Evolutionary conservation across 2,888 invertebrate genomes (phyloP), one percentile per base, ranked within the genome.

Genomic region (Tenthredo distinguenda): DNA sequence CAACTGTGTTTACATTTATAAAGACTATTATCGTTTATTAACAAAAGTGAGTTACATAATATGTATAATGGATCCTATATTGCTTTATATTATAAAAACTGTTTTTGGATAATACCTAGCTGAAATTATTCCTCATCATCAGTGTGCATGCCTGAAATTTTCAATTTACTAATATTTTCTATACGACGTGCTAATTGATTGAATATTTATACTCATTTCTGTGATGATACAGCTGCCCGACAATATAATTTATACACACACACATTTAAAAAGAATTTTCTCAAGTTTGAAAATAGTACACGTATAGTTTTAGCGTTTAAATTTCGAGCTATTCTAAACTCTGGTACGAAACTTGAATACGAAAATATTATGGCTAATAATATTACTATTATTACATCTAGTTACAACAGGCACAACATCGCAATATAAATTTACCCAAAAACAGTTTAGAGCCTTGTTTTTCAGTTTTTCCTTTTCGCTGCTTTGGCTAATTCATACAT

Each of bases 11-110:
- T 62, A 83, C 65, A 83, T 68, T 83, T 71, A 68, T 47, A 43
- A 83, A 83, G 83, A 81, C 81, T 77, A 77, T 81, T 40, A 81
- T 62, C 21, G 62, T 62, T 83, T 83, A 83, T 68, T 68, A 65
- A 71, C 71, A 83, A 83, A 68, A 83, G 26, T 68, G 68, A 83
- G 50, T 65, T 83, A 83, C 83, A 83, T 71, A 83, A 65, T 83
- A 71, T 68, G 31, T 58, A 83, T 83, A 68, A 68, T 65, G 83
- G 47, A 68, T 83, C 21, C 81, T 62, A 81, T 62, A 81, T 81
- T 62, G 81, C 58, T 81, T 58, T 55, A 55, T 34, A 34, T 55
- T 81, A 58, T 43, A 21, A 81, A 81, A 58, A 81, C 81, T 81
- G 81, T 81, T 81, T 34, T 81, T 62, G 81, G 81, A 81, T 81